phyloP scores from a whole-genome alignment of 92 coral and sea anemone genomes.

The Epizoanthus scotinus region DNA sequence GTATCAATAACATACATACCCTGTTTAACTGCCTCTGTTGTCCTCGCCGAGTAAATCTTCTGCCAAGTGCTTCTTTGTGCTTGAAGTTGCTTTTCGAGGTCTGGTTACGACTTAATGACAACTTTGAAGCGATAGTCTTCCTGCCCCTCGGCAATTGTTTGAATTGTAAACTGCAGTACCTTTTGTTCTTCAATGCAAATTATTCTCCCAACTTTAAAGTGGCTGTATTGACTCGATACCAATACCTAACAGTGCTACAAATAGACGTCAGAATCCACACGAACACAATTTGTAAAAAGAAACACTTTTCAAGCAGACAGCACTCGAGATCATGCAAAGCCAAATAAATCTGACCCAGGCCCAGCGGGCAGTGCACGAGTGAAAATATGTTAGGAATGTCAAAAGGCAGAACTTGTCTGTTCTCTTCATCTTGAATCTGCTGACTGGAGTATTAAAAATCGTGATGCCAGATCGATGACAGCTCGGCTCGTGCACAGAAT shows the following conservation, averaged over 20 bases:
- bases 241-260: not conserved
- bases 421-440: not conserved
- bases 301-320: not conserved
- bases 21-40: not conserved
- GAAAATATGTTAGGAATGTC: slow-evolving; percentile 34
- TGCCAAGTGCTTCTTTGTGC: slow-evolving; percentile 8
- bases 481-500: slow-evolving; percentile 13
- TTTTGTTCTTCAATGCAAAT: slow-evolving; percentile 46
- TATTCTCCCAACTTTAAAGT: not conserved
- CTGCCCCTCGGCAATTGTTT: slow-evolving; percentile 37
- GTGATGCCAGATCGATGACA: slow-evolving; percentile 34
- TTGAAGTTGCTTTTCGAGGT: slow-evolving; percentile 8
- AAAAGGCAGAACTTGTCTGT: not conserved
- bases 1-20: not conserved
- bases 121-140: slow-evolving; percentile 29
- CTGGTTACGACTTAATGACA: slow-evolving; percentile 42
- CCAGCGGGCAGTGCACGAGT: slow-evolving; percentile 11
- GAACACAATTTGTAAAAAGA: not conserved
- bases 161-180: slow-evolving; percentile 32
- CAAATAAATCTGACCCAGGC: slow-evolving; percentile 7
- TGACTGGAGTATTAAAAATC: slow-evolving; percentile 24
- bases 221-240: not conserved
- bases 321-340: not conserved
- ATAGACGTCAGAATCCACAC: not conserved
- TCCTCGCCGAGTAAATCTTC: slow-evolving; percentile 1